A percentile compares a stretch with the other conserved stretches of the same genome.
Conservation (phyloP, 2,113 vertebrate species). For the Entelurus aequoreus region DNA sequence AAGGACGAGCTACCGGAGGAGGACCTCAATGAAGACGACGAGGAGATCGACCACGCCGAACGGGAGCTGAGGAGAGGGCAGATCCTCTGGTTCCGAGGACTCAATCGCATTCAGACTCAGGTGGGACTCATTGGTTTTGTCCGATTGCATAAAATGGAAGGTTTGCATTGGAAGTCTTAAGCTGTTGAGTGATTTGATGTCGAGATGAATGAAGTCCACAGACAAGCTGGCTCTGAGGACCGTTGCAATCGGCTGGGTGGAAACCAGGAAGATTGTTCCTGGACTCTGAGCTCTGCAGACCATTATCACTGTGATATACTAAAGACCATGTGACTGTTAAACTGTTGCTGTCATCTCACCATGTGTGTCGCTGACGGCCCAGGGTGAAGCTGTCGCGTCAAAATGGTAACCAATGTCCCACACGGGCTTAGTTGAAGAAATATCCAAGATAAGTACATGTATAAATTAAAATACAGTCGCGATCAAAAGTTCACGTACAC, state of each 20-base stretch:
- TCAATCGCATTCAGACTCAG: slow-evolving; percentile 98
- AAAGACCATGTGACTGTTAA: slow-evolving; percentile 1
- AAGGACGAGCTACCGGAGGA: slow-evolving; percentile 93
- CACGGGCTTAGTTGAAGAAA: background rate
- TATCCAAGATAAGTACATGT: too few species aligned
- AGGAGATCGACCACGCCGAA: slow-evolving; percentile 96
- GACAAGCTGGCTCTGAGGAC: background rate
- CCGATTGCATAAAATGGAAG: background rate
- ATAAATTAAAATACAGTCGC: too few species aligned
- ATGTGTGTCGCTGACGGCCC: slow-evolving; percentile 23
- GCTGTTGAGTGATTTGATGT: background rate
- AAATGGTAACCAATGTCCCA: background rate
- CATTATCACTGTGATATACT: slow-evolving; percentile 58
- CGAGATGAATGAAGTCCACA: slow-evolving; percentile 5
- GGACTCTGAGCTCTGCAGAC: slow-evolving; percentile 26
- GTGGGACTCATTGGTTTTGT: slow-evolving; percentile 58
- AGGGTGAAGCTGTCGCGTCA: slow-evolving; percentile 22
- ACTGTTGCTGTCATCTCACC: slow-evolving; percentile 31
- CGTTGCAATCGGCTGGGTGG: background rate
- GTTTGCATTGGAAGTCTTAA: background rate
- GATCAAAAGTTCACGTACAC: too few species aligned
- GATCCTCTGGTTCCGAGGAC: slow-evolving; percentile 97
- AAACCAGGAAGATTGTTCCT: background rate
- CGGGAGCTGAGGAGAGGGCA: slow-evolving; percentile 93
- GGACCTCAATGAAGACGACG: slow-evolving; percentile 90